phyloP scores from a whole-genome alignment of 2,113 vertebrate species.

The Zootoca vivipara region DNA sequence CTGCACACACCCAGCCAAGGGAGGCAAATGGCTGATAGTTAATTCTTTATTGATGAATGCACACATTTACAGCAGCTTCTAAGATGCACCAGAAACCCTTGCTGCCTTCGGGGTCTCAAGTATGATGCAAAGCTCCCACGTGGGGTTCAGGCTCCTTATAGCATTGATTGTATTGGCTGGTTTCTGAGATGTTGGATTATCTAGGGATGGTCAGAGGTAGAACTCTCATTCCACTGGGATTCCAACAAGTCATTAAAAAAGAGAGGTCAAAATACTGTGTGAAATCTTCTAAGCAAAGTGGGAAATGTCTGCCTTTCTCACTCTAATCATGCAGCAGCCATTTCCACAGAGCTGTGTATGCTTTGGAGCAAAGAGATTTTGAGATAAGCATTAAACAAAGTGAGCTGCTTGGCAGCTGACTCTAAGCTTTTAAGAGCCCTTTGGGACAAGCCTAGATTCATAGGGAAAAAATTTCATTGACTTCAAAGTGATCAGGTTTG shows the following conservation, averaged over 20 bases:
- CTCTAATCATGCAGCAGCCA: neutral
- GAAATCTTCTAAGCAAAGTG: neutral
- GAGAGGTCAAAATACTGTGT: neutral
- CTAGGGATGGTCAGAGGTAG: neutral
- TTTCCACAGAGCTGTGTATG: neutral
- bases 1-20: no score
- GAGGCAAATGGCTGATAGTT: no score
- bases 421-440: conserved; percentile 5
- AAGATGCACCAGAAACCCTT: neutral
- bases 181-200: neutral
- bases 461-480: neutral
- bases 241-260: neutral
- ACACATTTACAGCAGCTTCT: no score
- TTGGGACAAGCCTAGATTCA: conserved; percentile 1
- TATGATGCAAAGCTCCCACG: no score
- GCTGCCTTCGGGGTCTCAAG: neutral
- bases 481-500: neutral
- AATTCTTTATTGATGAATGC: no score
- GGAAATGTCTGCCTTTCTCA: neutral
- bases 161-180: neutral
- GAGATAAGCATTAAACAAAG: conserved; percentile 3
- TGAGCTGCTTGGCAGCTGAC: neutral
- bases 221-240: neutral
- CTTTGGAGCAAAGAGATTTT: neutral
- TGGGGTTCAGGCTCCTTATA: neutral